Evolutionary conservation across 1,140 invertebrate species (phyloP), one percentile per base, ranked within the genome.

Genomic region (Ceratosolen solmsi): DNA sequence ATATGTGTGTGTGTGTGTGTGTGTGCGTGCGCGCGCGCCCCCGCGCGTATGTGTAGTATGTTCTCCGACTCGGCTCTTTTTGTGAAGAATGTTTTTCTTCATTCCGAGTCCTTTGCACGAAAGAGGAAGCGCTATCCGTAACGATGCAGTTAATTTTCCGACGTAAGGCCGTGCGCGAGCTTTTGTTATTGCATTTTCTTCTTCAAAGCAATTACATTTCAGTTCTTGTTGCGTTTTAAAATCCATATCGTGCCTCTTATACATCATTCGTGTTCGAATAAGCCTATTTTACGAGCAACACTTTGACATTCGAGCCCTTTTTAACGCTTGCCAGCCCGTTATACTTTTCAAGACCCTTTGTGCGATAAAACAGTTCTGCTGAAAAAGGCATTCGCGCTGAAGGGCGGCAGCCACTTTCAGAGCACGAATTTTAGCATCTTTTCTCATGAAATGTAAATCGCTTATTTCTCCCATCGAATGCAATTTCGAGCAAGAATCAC

Each of bases 81-180:
- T 25, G 36, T 58, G 73, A 49, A 15, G 38, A 17, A 1, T 22
- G 22, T 20, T 30, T 20, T 63, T 33, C n/a, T 25, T 56, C 20
- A 1, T 27, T 20, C 33, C 33, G n/a, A 11, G 33, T 41, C 73
- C 36, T 38, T 22, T 4, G n/a, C 33, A 75, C 73, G 63, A 76
- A 63, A 58, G 54, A 49, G 25, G n/a, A 76, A 63, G 38, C 38
- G n/a, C 13, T 49, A 38, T 0, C 7, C 41, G 38, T 63, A 76
- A 65, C 63, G 74, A 58, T 22, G 38, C 41, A 65, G 49, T 65
- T 60, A 63, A 65, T 63, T 46, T 76, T 76, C 63, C 25, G 38
- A 65, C 11, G 1, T 49, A 46, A 4, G 13, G 9, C 36, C 9
- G 1, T 25, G 2, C 17, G 38, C 5, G n/a, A 46, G 20, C 13